Percentiles rank a stretch among this genome's conserved stretches.
phyloP scores from a whole-genome alignment of 2,888 invertebrate genomes.

The Stenurella melanura region DNA sequence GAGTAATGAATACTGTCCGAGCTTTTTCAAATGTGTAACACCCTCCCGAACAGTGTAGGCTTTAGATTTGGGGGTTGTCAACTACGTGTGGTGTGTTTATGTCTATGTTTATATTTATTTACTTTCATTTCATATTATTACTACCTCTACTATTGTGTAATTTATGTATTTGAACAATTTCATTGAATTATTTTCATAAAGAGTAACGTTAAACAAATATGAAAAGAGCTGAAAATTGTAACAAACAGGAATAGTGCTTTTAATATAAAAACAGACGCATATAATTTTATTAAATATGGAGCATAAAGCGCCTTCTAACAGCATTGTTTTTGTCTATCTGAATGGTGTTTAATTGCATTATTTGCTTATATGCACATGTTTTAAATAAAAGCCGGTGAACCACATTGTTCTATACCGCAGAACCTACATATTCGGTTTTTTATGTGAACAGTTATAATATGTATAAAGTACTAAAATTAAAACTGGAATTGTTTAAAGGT shows the following conservation, averaged over 20 bases:
- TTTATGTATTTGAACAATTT: neutral
- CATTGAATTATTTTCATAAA: neutral
- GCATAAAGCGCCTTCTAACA: neutral
- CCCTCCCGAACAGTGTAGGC: too few species aligned
- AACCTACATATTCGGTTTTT: neutral
- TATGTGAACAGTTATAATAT: neutral
- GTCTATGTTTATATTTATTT: too few species aligned
- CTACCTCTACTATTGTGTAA: neutral
- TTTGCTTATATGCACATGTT: constrained; percentile 2
- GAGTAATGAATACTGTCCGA: too few species aligned
- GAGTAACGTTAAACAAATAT: neutral
- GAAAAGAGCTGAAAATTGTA: neutral
- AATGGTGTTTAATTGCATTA: neutral
- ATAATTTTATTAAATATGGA: neutral
- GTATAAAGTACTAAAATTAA: too few species aligned
- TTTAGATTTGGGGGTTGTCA: too few species aligned
- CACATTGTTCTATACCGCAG: neutral
- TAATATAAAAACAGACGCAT: neutral
- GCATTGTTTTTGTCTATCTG: neutral
- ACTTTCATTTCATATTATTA: neutral
- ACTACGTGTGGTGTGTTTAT: too few species aligned
- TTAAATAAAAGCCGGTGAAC: constrained; percentile 1
- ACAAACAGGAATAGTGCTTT: neutral
- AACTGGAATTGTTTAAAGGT: too few species aligned
- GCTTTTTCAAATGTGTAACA: too few species aligned